Conservation (phyloP, 2,113 vertebrate species). For the Octodon degus region DNA sequence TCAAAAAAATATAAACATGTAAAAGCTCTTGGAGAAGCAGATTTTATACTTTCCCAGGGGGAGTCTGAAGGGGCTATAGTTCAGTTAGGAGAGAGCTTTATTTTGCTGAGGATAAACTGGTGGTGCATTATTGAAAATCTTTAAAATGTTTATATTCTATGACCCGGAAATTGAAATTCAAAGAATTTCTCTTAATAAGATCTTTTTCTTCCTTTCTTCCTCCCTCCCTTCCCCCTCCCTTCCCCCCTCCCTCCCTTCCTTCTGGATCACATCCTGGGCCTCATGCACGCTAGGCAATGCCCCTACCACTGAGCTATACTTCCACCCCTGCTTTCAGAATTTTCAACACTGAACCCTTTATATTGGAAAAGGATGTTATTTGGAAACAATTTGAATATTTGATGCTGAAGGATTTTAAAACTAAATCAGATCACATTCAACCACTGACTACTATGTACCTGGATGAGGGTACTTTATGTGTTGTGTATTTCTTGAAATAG, state of each 20-base stretch:
- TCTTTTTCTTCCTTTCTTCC: neutral
- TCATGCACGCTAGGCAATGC: neutral
- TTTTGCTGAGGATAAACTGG: neutral
- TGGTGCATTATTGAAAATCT: neutral
- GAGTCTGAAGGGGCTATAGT: neutral
- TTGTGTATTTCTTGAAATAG: neutral
- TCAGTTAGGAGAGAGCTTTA: neutral
- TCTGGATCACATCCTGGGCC: neutral
- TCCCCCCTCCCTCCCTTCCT: neutral
- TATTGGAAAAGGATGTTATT: neutral
- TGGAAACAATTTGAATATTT: neutral
- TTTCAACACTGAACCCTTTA: neutral
- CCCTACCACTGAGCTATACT: neutral
- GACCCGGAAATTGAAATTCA: slow-evolving; percentile 42
- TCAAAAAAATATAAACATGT: slow-evolving; percentile 24
- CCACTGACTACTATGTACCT: neutral
- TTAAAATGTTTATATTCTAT: slow-evolving; percentile 4
- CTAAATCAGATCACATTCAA: neutral
- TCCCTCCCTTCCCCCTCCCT: neutral
- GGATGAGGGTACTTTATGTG: neutral
- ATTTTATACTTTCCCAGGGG: neutral
- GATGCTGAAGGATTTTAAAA: neutral
- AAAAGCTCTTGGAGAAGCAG: neutral
- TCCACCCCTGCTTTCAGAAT: neutral
- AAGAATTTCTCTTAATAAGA: slow-evolving; percentile 35